Percentiles rank a stretch among this genome's conserved stretches.
These are phyloP conservation scores for Thera obeliscata DNA, from an alignment of 2,888 invertebrate genomes.

Conservation along the genomic window DNA sequence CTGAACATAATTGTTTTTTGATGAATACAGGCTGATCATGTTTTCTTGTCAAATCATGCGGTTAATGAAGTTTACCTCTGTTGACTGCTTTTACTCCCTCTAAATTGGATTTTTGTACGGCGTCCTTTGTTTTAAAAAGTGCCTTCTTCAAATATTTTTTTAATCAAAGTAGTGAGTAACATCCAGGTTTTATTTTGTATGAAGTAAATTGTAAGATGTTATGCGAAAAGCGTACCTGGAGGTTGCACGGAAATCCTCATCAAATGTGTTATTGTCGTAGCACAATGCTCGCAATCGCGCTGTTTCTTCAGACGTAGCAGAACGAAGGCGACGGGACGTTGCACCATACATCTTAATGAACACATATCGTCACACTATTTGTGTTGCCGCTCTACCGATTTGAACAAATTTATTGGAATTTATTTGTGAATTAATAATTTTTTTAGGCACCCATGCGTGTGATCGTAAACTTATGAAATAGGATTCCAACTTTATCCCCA, in stretches of 20 bases:
- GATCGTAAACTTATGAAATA: too few species aligned
- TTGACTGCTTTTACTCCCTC: slow-evolving; percentile 36
- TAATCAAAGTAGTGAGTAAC: neutral
- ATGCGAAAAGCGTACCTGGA: slow-evolving; percentile 27
- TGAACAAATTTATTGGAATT: neutral
- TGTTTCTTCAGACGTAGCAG: slow-evolving; percentile 39
- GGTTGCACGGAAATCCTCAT: slow-evolving; percentile 55
- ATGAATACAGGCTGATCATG: slow-evolving; percentile 69
- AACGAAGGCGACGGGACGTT: slow-evolving; percentile 10
- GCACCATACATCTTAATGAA: slow-evolving; percentile 24
- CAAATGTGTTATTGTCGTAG: slow-evolving; percentile 63
- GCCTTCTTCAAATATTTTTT: slow-evolving; percentile 22
- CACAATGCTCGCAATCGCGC: slow-evolving; percentile 70
- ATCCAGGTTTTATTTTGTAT: slow-evolving; percentile 7
- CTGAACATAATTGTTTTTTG: slow-evolving; percentile 74
- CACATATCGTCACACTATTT: neutral
- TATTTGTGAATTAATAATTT: neutral
- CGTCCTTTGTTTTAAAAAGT: slow-evolving; percentile 26
- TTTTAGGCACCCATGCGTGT: too few species aligned
- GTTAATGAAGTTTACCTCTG: slow-evolving; percentile 70
- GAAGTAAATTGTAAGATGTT: slow-evolving; percentile 14
- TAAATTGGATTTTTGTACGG: slow-evolving; percentile 37
- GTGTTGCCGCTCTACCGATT: neutral
- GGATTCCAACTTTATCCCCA: too few species aligned
- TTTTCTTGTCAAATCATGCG: slow-evolving; percentile 77